Percentiles rank a stretch among this genome's conserved stretches.
Evolutionary conservation across 2,888 invertebrate species (phyloP).

Genomic region (Danaus chrysippus): DNA sequence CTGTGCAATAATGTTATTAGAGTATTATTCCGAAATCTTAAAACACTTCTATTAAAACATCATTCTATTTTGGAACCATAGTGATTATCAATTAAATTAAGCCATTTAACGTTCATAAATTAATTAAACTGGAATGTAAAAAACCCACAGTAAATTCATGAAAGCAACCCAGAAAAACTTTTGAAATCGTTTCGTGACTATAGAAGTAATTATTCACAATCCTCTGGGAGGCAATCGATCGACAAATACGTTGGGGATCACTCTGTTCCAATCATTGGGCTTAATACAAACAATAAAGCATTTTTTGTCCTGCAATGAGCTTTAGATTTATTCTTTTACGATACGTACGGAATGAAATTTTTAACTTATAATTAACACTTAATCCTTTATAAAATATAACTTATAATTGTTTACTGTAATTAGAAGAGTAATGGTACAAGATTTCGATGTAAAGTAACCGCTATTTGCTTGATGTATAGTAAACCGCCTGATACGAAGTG

Average conservation of each 20-base stretch:
- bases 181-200: conserved; percentile 21
- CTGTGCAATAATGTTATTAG: too few relatives aligned
- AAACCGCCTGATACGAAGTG: too few relatives aligned
- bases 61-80: too few relatives aligned
- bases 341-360: not conserved
- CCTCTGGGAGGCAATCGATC: conserved; percentile 19
- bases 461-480: too few relatives aligned
- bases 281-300: conserved; percentile 8
- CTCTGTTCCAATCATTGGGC: conserved; percentile 5
- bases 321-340: not conserved
- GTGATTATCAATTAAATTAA: not conserved
- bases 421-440: too few relatives aligned
- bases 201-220: conserved; percentile 20
- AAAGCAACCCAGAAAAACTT: conserved; percentile 15
- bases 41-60: too few relatives aligned
- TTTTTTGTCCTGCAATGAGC: not conserved
- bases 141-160: conserved; percentile 7
- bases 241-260: conserved; percentile 9
- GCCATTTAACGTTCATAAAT: not conserved
- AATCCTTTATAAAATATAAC: too few relatives aligned
- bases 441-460: too few relatives aligned
- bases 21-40: too few relatives aligned
- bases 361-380: too few relatives aligned
- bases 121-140: not conserved
- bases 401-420: too few relatives aligned